These are phyloP conservation scores for Setophaga petechia DNA, from an alignment of 2,113 vertebrate species.

Conservation along the genomic window DNA sequence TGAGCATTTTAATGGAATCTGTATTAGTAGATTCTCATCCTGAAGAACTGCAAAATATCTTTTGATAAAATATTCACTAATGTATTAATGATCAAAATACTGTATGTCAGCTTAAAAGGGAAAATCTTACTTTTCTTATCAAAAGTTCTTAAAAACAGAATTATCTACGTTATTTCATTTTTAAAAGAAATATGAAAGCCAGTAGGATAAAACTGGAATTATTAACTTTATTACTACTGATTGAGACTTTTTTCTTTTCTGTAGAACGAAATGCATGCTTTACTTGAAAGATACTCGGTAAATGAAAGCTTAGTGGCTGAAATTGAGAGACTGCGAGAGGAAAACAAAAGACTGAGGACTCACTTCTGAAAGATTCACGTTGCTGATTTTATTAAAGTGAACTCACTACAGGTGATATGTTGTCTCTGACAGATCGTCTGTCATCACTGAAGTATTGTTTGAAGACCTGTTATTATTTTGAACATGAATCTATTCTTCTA, in stretches of 20 bases:
- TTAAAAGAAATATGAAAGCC: conserved; percentile 14
- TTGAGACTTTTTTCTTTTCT: conserved; percentile 6
- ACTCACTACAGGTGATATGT: conserved; percentile 7
- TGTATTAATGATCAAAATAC: conserved; percentile 57
- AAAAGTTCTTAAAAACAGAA: neutral
- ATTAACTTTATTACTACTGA: conserved; percentile 4
- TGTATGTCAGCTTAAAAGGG: neutral
- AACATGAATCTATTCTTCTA: neutral
- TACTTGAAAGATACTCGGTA: conserved; percentile 91
- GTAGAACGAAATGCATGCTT: conserved; percentile 92
- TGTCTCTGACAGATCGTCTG: conserved; percentile 9
- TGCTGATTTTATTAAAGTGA: neutral
- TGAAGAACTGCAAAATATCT: neutral
- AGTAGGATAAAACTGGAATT: neutral
- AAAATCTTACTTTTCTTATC: neutral
- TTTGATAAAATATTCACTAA: conserved; percentile 64
- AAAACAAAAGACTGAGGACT: conserved; percentile 88
- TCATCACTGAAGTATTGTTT: neutral
- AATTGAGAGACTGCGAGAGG: conserved; percentile 91
- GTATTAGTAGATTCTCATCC: conserved; percentile 6
- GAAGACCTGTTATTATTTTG: conserved; percentile 41
- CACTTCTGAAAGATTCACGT: conserved; percentile 83
- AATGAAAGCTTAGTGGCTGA: conserved; percentile 94
- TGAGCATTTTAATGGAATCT: conserved; percentile 29
- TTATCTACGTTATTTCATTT: conserved; percentile 11